Base-by-base conservation (phyloP, 1,140 invertebrate genomes). In the Babylonia areolata region DNA sequence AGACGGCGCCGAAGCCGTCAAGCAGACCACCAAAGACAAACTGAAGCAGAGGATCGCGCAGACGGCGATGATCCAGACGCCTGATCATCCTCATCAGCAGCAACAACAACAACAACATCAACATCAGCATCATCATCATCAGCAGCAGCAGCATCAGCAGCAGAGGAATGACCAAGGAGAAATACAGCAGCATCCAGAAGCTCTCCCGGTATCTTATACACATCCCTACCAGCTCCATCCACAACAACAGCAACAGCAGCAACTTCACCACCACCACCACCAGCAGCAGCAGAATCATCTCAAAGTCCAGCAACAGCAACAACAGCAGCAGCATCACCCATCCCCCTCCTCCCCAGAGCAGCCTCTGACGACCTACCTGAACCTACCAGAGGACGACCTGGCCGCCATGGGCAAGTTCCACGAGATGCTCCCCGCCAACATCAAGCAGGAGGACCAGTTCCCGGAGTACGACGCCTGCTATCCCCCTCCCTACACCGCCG, bases 11-110 rank as follows among this genome's bases (percentile, higher is more conserved):
- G 82, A 84, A 17, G 15, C 82, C 5, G 82, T 84, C 58, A 84
- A 46, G 69, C 82, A 84, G 82, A 73, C 82, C 33, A 84, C 82
- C 35, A 84, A 84, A 42, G 82, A 84, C 28, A 84, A 84, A 46
- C 64, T 84, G 58, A 84, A 73, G 31, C 82, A 75, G 82, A 58
- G 69, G 23, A 75, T 84, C 2, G 54, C 81, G 51, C 82, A 84
- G 69, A 75, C 82, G 37, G 40, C 69, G 64, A 84, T 84, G 82
- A 84, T 39, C 37, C 88, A 88, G 40, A 54, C 64, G 1, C 37
- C 87, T 23, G 75, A 87, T 23, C 77, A 81, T 1, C 80, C 73
- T 23, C 79, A 82, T 3, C 85, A 37, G 28, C 51, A 82, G 15
- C 85, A 82, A 12, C 79, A 82, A 31, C 83, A 85, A 9, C 77